These are phyloP conservation scores for Drosophila jambulina DNA, from an alignment of 1,140 invertebrate species.

Conservation along the genomic window DNA sequence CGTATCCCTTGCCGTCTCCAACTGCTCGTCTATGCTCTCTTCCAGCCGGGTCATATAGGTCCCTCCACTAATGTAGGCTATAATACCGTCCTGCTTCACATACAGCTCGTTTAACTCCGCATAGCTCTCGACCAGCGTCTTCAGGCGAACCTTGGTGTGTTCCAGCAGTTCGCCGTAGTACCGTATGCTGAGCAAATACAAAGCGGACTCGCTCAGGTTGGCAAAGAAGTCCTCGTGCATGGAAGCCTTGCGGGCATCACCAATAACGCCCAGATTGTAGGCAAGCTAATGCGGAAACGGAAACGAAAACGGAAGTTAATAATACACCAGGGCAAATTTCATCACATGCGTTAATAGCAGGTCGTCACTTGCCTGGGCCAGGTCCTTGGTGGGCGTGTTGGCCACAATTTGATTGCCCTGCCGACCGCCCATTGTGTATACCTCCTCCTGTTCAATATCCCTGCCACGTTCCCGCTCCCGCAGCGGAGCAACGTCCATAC, in stretches of 20 bases:
- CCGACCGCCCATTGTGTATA: constrained; percentile 30
- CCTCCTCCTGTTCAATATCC: constrained; percentile 15
- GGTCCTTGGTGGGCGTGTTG: constrained; percentile 78
- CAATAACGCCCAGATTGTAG: constrained; percentile 74
- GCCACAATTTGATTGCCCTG: constrained; percentile 66
- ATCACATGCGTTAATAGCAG: constrained; percentile 28
- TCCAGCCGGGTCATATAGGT: constrained; percentile 80
- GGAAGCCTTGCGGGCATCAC: constrained; percentile 82
- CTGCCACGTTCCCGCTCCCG: constrained; percentile 1
- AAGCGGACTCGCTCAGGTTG: constrained; percentile 75
- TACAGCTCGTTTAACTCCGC: constrained; percentile 74
- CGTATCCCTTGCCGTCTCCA: constrained; percentile 78
- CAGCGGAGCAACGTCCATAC: constrained; percentile 25
- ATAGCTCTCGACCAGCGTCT: constrained; percentile 67
- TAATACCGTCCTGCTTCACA: constrained; percentile 81
- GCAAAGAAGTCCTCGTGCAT: constrained; percentile 85
- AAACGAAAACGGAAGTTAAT: constrained; percentile 9
- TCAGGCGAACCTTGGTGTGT: constrained; percentile 68
- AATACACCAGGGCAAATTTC: constrained; percentile 8
- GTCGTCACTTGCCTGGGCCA: constrained; percentile 70
- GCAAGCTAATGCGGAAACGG: constrained; percentile 55
- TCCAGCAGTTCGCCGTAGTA: constrained; percentile 78
- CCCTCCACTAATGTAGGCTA: constrained; percentile 80
- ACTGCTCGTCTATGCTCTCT: constrained; percentile 75
- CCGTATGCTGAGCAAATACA: constrained; percentile 71